phyloP scores from a whole-genome alignment of 1,140 invertebrate species.

The Pseudomyrmex gracilis region DNA sequence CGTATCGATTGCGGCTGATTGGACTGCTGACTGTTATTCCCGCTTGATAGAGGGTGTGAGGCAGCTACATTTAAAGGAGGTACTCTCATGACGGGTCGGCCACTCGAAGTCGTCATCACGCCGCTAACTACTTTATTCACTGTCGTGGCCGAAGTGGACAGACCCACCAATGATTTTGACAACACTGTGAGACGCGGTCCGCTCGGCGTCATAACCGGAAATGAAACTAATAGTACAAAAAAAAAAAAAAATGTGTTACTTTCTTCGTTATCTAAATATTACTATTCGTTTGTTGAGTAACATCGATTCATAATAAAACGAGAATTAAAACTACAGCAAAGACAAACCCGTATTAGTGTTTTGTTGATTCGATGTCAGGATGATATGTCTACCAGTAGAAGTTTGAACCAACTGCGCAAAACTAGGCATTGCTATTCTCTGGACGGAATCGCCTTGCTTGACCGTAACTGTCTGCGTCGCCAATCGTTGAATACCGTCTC shows the following conservation, averaged over 20 bases:
- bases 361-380: slow-evolving; percentile 86
- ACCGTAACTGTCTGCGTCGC: slow-evolving; percentile 82
- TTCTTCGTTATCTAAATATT: slow-evolving; percentile 35
- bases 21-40: slow-evolving; percentile 56
- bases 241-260: slow-evolving; percentile 68
- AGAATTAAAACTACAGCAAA: not conserved
- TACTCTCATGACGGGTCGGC: slow-evolving; percentile 84
- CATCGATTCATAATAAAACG: no score
- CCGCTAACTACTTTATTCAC: slow-evolving; percentile 80
- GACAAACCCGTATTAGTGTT: slow-evolving; percentile 83
- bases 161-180: slow-evolving; percentile 85
- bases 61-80: slow-evolving; percentile 83
- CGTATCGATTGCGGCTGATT: slow-evolving; percentile 71
- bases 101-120: slow-evolving; percentile 78
- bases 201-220: slow-evolving; percentile 85
- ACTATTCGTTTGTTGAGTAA: not conserved
- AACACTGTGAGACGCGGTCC: slow-evolving; percentile 87
- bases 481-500: slow-evolving; percentile 80
- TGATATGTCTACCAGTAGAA: slow-evolving; percentile 89
- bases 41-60: slow-evolving; percentile 68
- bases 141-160: slow-evolving; percentile 75
- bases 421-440: slow-evolving; percentile 85
- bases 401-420: slow-evolving; percentile 90
- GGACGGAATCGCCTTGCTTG: slow-evolving; percentile 84
- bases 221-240: slow-evolving; percentile 75